These are phyloP conservation scores for Aphyosemion australe DNA, from an alignment of 2,113 vertebrate species.

Conservation along the genomic window DNA sequence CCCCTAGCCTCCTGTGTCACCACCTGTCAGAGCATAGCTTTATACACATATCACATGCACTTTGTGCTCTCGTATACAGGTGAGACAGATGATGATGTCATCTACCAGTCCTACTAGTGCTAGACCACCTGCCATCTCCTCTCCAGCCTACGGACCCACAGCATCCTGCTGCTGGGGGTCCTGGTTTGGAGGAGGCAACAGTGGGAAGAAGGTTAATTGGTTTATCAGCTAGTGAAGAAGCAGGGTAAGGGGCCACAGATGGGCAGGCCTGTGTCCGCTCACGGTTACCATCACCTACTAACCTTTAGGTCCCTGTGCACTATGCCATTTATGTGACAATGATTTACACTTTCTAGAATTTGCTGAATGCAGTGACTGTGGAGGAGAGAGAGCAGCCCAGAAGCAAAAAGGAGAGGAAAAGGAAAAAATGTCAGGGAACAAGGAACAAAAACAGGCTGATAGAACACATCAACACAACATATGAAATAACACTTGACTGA, in stretches of 20 bases:
- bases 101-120: constrained; percentile 9
- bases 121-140: constrained; percentile 27
- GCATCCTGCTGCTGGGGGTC: neutral
- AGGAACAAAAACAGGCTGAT: constrained; percentile 77
- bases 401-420: constrained; percentile 80
- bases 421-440: constrained; percentile 79
- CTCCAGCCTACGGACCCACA: constrained; percentile 38
- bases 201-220: constrained; percentile 34
- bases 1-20: constrained; percentile 39
- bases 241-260: constrained; percentile 23
- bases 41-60: constrained; percentile 84
- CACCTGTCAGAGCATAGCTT: constrained; percentile 78
- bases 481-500: constrained; percentile 8
- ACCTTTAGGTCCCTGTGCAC: constrained; percentile 99
- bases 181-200: constrained; percentile 13
- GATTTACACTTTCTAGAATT: constrained; percentile 99
- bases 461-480: constrained; percentile 43
- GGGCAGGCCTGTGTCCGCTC: constrained; percentile 30
- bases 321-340: constrained; percentile 96
- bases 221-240: constrained; percentile 43
- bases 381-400: constrained; percentile 83
- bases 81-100: constrained; percentile 27
- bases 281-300: constrained; percentile 78
- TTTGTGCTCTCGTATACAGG: constrained; percentile 29
- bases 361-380: constrained; percentile 99